A percentile compares a stretch with the other conserved stretches of the same genome.
phyloP scores from a whole-genome alignment of 1,140 invertebrate genomes.

The Helicoverpa zea region DNA sequence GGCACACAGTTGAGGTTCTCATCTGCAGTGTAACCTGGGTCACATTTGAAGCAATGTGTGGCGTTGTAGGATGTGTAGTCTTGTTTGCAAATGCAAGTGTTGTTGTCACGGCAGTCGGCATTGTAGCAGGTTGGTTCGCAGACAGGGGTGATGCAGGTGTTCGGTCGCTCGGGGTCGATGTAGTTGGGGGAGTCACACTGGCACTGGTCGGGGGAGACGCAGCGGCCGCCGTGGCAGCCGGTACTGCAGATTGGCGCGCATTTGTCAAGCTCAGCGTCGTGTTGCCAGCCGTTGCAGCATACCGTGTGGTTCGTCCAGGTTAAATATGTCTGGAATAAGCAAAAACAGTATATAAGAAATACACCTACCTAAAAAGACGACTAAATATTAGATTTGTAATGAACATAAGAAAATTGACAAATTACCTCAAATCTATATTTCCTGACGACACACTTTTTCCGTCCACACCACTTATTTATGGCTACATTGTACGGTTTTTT shows the following conservation, averaged over 20 bases:
- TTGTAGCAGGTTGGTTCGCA: conserved; percentile 85
- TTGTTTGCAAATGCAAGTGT: conserved; percentile 83
- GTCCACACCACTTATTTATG: conserved; percentile 63
- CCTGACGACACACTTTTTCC: conserved; percentile 63
- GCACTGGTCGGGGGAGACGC: conserved; percentile 87
- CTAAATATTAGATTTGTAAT: not conserved
- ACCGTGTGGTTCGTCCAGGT: conserved; percentile 62
- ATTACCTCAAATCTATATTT: conserved; percentile 63
- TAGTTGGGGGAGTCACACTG: conserved; percentile 73
- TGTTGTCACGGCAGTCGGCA: conserved; percentile 81
- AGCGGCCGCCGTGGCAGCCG: conserved; percentile 87
- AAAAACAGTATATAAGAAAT: not conserved
- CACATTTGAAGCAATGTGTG: conserved; percentile 70
- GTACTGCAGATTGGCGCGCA: conserved; percentile 86
- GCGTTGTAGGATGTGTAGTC: conserved; percentile 69
- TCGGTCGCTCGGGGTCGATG: conserved; percentile 60
- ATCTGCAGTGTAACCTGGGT: conserved; percentile 57
- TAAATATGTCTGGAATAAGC: conserved; percentile 61
- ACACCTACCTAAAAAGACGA: not conserved
- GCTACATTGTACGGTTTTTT: conserved; percentile 53
- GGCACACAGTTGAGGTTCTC: conserved; percentile 76
- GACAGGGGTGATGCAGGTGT: conserved; percentile 77
- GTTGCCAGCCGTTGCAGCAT: conserved; percentile 73
- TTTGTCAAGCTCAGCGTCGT: conserved; percentile 66
- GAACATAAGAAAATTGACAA: no score